Evolutionary conservation across 2,888 invertebrate species (phyloP).

Genomic region (Pediacus dermestoides): DNA sequence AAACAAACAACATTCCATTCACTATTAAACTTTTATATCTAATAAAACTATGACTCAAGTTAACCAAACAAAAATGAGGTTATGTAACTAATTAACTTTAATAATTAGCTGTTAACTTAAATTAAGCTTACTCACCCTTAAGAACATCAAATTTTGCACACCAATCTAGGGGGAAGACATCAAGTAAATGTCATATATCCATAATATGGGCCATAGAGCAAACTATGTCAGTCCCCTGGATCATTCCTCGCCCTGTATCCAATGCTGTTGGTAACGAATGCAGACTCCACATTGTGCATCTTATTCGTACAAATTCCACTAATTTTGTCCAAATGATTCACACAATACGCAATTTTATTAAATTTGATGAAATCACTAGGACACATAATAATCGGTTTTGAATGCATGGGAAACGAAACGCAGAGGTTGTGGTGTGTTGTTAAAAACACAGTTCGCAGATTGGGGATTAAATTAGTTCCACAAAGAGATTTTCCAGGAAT

Average conservation of each 20-base stretch:
- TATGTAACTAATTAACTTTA: too few relatives aligned
- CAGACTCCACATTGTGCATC: conserved; percentile 42
- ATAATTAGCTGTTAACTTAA: too few relatives aligned
- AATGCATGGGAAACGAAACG: conserved; percentile 22
- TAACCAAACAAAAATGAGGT: too few relatives aligned
- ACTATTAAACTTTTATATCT: too few relatives aligned
- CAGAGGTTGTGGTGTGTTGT: too few relatives aligned
- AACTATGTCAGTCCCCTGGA: conserved; percentile 60
- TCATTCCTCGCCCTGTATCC: conserved; percentile 51
- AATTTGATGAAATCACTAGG: conserved; percentile 36
- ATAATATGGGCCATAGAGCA: conserved; percentile 32
- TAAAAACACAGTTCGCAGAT: too few relatives aligned
- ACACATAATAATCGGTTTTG: conserved; percentile 37
- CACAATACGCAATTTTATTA: conserved; percentile 26
- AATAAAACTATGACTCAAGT: too few relatives aligned
- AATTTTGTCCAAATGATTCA: conserved; percentile 39
- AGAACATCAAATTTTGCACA: too few relatives aligned
- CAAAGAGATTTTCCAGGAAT: too few relatives aligned
- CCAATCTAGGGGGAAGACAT: too few relatives aligned
- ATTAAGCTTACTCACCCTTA: too few relatives aligned
- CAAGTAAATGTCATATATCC: conserved; percentile 44
- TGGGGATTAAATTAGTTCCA: background rate
- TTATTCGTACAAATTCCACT: conserved; percentile 45
- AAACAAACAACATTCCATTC: too few relatives aligned
- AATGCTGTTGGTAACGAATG: conserved; percentile 43